phyloP scores from a whole-genome alignment of 1,140 invertebrate species.

The Drosophila subpulchrella region DNA sequence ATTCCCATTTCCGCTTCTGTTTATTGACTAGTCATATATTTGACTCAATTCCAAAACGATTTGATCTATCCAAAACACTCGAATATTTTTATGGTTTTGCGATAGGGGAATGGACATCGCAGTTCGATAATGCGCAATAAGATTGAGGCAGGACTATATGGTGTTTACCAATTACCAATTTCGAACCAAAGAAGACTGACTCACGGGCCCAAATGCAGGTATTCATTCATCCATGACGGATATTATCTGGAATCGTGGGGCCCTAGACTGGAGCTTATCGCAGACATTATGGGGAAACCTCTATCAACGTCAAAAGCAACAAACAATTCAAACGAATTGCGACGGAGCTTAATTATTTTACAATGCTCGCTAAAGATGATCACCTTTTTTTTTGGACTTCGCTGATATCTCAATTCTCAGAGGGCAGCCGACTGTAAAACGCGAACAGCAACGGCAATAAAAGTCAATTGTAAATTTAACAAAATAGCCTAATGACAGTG shows the following conservation, averaged over 20 bases:
- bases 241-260: slow-evolving; percentile 32
- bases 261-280: slow-evolving; percentile 36
- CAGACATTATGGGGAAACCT: slow-evolving; percentile 35
- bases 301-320: slow-evolving; percentile 23
- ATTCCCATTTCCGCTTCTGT: slow-evolving; percentile 21
- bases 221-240: slow-evolving; percentile 23
- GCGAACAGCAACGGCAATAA: slow-evolving; percentile 15
- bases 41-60: background rate
- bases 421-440: slow-evolving; percentile 25
- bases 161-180: slow-evolving; percentile 21
- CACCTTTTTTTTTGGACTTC: slow-evolving; percentile 9
- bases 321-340: slow-evolving; percentile 48
- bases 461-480: slow-evolving; percentile 29
- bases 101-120: slow-evolving; percentile 1
- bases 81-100: slow-evolving; percentile 12
- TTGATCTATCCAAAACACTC: slow-evolving; percentile 10
- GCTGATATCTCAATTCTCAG: slow-evolving; percentile 36
- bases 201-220: slow-evolving; percentile 10
- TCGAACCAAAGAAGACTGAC: slow-evolving; percentile 15
- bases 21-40: background rate
- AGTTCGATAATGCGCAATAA: slow-evolving; percentile 13
- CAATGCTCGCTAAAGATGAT: slow-evolving; percentile 34
- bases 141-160: slow-evolving; percentile 18
- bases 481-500: slow-evolving; percentile 28
- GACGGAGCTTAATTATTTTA: slow-evolving; percentile 41